phyloP scores from a whole-genome alignment of 2,888 invertebrate species.

The Drymonia ruficornis region DNA sequence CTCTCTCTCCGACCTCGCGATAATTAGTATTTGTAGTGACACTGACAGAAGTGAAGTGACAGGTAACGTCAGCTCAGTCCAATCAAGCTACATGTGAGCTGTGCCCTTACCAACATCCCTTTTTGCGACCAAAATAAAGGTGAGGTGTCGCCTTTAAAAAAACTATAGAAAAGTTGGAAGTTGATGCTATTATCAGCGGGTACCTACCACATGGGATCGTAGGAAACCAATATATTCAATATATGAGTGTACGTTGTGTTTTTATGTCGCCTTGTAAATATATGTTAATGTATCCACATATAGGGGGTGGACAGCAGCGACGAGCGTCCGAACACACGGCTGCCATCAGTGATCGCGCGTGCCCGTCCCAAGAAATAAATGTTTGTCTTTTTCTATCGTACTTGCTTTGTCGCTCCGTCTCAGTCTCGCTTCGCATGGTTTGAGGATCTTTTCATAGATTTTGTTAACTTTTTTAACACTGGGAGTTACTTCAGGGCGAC shows the following conservation, averaged over 20 bases:
- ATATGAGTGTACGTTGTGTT: neutral
- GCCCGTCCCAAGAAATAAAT: conserved; percentile 81
- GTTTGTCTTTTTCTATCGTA: conserved; percentile 61
- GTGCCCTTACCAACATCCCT: too few relatives aligned
- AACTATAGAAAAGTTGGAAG: too few relatives aligned
- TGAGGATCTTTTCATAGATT: conserved; percentile 1
- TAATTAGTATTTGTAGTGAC: too few relatives aligned
- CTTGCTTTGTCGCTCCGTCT: conserved; percentile 23
- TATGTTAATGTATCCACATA: conserved; percentile 37
- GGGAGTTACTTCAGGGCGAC: neutral
- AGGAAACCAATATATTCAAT: too few relatives aligned
- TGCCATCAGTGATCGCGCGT: conserved; percentile 75
- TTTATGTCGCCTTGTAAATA: conserved; percentile 46
- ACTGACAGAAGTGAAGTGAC: too few relatives aligned
- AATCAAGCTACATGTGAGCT: too few relatives aligned
- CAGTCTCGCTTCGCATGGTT: conserved; percentile 18
- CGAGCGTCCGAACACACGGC: conserved; percentile 69
- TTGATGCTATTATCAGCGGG: too few relatives aligned
- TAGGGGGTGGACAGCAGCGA: conserved; percentile 80
- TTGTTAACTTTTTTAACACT: neutral
- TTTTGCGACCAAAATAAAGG: too few relatives aligned
- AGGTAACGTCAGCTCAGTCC: too few relatives aligned
- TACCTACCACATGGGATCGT: too few relatives aligned
- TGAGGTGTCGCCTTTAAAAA: too few relatives aligned
- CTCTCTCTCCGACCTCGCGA: too few relatives aligned